Conservation (phyloP, 2,888 invertebrate genomes). For the Nomada fabriciana region DNA sequence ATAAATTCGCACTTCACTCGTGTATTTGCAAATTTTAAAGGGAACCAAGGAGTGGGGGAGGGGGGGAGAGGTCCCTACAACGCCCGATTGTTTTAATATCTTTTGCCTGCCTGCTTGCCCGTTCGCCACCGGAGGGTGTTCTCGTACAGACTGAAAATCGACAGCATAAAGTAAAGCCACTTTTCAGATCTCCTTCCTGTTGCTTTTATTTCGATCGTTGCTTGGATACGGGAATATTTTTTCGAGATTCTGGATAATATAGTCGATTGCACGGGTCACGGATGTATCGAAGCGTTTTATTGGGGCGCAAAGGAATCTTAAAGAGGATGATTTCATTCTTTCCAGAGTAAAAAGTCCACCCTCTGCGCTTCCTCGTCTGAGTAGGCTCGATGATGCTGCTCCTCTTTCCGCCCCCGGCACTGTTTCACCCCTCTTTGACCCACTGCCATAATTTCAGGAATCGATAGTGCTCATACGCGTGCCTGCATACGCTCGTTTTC, state of each 20-base stretch:
- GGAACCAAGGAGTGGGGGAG: constrained; percentile 71
- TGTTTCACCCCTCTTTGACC: constrained; percentile 69
- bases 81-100: constrained; percentile 77
- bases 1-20: constrained; percentile 81
- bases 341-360: constrained; percentile 45
- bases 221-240: constrained; percentile 2
- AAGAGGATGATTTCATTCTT: constrained; percentile 53
- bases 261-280: background rate
- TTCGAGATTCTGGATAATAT: background rate
- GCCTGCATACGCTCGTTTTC: constrained; percentile 66
- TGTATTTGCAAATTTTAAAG: constrained; percentile 80
- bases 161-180: constrained; percentile 31
- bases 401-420: constrained; percentile 48
- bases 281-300: constrained; percentile 3
- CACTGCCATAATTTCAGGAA: constrained; percentile 82
- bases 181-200: background rate
- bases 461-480: constrained; percentile 78
- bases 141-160: constrained; percentile 37
- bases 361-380: constrained; percentile 36
- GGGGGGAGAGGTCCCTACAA: constrained; percentile 62
- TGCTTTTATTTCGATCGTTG: background rate
- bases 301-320: constrained; percentile 19
- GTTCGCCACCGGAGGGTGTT: constrained; percentile 39
- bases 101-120: constrained; percentile 52
- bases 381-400: constrained; percentile 61